Evolutionary conservation across 2,113 vertebrate species (phyloP).

Genomic region (Ciconia stormi): DNA sequence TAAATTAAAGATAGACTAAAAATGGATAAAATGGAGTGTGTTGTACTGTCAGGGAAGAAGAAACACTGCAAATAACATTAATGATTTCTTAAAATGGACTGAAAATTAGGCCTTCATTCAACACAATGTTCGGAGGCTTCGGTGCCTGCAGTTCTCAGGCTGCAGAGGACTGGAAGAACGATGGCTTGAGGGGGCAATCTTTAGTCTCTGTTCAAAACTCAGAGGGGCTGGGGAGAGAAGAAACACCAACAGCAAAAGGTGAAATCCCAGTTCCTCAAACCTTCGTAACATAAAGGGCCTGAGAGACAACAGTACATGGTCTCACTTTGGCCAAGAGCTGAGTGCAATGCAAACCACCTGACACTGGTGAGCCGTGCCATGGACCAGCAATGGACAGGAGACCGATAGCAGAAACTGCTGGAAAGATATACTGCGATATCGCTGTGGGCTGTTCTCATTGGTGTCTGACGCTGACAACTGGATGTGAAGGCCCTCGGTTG

Average conservation of each 20-base stretch:
- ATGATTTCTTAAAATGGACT: neutral
- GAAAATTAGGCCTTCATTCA: neutral
- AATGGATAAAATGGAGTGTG: neutral
- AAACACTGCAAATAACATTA: neutral
- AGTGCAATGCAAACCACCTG: rapidly evolving
- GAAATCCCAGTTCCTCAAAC: neutral
- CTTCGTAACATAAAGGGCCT: neutral
- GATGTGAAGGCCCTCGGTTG: neutral
- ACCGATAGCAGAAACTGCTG: rapidly evolving
- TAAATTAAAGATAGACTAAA: neutral
- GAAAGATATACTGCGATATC: rapidly evolving
- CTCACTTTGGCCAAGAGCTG: neutral
- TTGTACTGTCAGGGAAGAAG: neutral
- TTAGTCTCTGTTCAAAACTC: neutral
- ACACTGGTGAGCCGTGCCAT: neutral
- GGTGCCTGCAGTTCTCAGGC: neutral
- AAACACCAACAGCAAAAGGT: neutral
- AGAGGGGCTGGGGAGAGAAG: neutral
- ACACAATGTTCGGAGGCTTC: neutral
- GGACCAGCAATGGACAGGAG: neutral
- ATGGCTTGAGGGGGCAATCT: neutral
- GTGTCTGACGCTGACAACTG: neutral
- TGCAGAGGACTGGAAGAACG: neutral
- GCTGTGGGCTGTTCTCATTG: neutral
- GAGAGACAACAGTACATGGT: neutral